Conservation (phyloP, 92 coral and sea anemone genomes). For the Epizoanthus fatuus region DNA sequence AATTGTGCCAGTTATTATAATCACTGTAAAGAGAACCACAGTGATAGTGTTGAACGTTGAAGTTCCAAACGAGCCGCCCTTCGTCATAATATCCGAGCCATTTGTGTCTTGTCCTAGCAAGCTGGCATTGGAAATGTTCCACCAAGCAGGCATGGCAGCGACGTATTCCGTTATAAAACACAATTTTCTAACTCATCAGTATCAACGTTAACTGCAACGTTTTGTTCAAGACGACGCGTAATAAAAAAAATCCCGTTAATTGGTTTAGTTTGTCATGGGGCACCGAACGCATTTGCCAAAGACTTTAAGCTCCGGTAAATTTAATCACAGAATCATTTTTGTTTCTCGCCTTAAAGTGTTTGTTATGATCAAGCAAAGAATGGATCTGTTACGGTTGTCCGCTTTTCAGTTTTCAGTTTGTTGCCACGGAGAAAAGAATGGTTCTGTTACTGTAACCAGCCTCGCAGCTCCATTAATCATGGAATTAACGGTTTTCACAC, state of each 20-base stretch:
- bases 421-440: not conserved
- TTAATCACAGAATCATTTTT: not conserved
- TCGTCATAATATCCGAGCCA: not conserved
- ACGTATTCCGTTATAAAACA: not conserved
- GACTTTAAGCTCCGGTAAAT: not conserved
- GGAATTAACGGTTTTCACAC: too few species aligned
- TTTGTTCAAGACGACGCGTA: not conserved
- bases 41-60: slow-evolving; percentile 1
- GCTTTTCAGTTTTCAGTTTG: not conserved
- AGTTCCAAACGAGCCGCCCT: slow-evolving; percentile 16
- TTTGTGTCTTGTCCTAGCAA: not conserved
- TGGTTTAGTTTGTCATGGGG: not conserved
- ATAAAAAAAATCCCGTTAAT: too few species aligned
- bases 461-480: too few species aligned
- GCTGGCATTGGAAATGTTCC: not conserved
- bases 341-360: slow-evolving; percentile 16
- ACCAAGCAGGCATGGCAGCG: not conserved
- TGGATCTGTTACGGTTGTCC: not conserved
- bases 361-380: too few species aligned
- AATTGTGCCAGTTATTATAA: slow-evolving; percentile 58
- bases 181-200: not conserved
- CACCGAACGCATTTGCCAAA: not conserved
- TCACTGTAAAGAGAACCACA: slow-evolving; percentile 31
- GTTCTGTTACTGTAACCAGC: too few species aligned
- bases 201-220: not conserved